Evolutionary conservation across 2,888 invertebrate species (phyloP).

Genomic region (Watsonalla cultraria): DNA sequence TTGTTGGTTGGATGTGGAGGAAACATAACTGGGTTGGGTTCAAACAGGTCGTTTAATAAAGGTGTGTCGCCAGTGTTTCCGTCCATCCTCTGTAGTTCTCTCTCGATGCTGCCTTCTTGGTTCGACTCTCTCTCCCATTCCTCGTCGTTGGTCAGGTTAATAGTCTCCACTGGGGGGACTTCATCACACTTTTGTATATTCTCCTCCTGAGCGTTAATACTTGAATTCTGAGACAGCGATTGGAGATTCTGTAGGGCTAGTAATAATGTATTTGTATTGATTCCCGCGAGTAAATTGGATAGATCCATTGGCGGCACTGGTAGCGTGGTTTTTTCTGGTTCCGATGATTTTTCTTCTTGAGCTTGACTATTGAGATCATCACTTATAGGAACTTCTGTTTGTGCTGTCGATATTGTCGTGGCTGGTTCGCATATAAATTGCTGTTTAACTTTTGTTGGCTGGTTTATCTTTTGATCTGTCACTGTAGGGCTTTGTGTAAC

Average conservation of each 20-base stretch:
- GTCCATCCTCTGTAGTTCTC: conserved; percentile 55
- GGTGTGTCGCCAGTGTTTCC: conserved; percentile 62
- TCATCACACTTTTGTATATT: conserved; percentile 10
- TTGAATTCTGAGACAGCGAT: conserved; percentile 43
- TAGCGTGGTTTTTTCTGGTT: conserved; percentile 5
- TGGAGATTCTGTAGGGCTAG: conserved; percentile 69
- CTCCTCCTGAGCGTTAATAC: conserved; percentile 9
- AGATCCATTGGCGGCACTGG: conserved; percentile 41
- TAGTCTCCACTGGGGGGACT: conserved; percentile 41
- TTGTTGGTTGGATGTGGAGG: conserved; percentile 48
- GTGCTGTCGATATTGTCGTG: conserved; percentile 4
- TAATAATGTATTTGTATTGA: conserved; percentile 62
- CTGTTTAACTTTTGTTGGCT: background rate
- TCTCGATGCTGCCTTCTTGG: conserved; percentile 60
- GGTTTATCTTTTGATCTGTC: background rate
- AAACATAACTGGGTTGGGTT: conserved; percentile 58
- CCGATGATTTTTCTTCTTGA: conserved; percentile 3
- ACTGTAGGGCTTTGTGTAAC: conserved; percentile 4
- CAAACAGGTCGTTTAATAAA: conserved; percentile 73
- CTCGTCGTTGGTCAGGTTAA: conserved; percentile 68
- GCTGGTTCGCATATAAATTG: background rate
- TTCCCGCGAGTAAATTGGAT: conserved; percentile 53
- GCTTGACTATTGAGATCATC: conserved; percentile 6
- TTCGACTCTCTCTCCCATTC: conserved; percentile 68
- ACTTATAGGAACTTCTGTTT: conserved; percentile 5